Evolutionary conservation across 2,888 invertebrate genomes (phyloP).

Genomic region (Plagodis pulveraria): DNA sequence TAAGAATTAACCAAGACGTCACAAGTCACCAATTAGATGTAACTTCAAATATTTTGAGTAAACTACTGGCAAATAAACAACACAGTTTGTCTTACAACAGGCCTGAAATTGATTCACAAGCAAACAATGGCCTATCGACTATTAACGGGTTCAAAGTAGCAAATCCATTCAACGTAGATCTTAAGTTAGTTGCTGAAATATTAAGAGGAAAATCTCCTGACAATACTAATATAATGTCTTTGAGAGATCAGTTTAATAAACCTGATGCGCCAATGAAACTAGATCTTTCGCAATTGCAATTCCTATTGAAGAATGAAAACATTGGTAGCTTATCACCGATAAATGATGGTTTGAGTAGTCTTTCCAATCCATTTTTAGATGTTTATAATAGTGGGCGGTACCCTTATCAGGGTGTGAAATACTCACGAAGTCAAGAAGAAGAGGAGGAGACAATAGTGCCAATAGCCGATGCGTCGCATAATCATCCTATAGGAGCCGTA

Average conservation of each 20-base stretch:
- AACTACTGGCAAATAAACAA: constrained; percentile 66
- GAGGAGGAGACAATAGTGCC: constrained; percentile 75
- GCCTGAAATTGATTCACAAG: constrained; percentile 66
- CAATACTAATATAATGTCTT: constrained; percentile 60
- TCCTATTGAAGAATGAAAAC: constrained; percentile 70
- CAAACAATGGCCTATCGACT: constrained; percentile 59
- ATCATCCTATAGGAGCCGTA: constrained; percentile 78
- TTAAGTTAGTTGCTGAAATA: constrained; percentile 78
- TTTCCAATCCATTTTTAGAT: constrained; percentile 68
- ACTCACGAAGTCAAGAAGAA: constrained; percentile 80
- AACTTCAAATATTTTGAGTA: constrained; percentile 64
- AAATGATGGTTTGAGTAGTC: constrained; percentile 55
- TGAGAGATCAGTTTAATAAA: constrained; percentile 69
- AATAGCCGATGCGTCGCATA: constrained; percentile 71
- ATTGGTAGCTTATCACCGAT: constrained; percentile 50
- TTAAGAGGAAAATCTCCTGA: constrained; percentile 73
- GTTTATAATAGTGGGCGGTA: constrained; percentile 63
- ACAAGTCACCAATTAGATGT: constrained; percentile 75
- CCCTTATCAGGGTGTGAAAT: constrained; percentile 76
- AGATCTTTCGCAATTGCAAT: constrained; percentile 70
- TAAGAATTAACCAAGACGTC: constrained; percentile 75
- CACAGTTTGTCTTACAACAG: constrained; percentile 51
- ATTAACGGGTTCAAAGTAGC: constrained; percentile 81
- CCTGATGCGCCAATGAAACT: constrained; percentile 61
- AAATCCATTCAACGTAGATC: constrained; percentile 80